Evolutionary conservation across 1,140 invertebrate species (phyloP), one percentile per base, ranked within the genome.

Genomic region (Drosophila subobscura): DNA sequence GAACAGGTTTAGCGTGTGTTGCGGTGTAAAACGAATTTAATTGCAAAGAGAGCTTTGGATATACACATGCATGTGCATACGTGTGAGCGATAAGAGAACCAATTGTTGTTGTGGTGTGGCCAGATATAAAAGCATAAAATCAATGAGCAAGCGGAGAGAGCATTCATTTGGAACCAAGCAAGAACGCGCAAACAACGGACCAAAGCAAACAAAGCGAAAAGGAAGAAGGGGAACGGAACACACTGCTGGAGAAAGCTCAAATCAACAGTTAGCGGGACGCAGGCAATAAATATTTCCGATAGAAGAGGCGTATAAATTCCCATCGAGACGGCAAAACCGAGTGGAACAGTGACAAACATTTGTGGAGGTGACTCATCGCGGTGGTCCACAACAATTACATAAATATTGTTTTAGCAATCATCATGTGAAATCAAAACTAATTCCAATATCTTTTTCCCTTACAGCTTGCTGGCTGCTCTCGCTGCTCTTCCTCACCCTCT

Each of bases 341-440:
- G 47, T 33, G 46, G 41, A 47, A 57, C 23, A 47, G 16, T 67
- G 14, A 54, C 72, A 27, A 58, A 49, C 53, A 51, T 49, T 20
- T 45, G 74, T 59, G 60, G 77, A 85, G 81, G 81, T 85, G 81
- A 85, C 81, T 85, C 81, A 85, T 41, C 65, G 16, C 16, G 16
- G 16, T 1, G 16, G 63, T 63, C 42, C 55, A 46, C 41, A 55
- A 53, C 47, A 80, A 73, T 86, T 85, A 86, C 60, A 85, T 84
- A 84, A 84, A 85, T 63, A 67, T 37, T 37, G 33, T 37, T 37
- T 12, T 37, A 37, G 10, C 4, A 37, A 37, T 37, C 10, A 12
- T 37, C 10, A 12, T 16, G 60, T 77, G 72, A 85, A 65, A 76
- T 63, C 60, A 78, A 66, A 45, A 6, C 51, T 79, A 56, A 58